A percentile compares a stretch with the other conserved stretches of the same genome.
Conservation (phyloP, 2,888 invertebrate species). For the Spatulosminthurus flaviceps region DNA sequence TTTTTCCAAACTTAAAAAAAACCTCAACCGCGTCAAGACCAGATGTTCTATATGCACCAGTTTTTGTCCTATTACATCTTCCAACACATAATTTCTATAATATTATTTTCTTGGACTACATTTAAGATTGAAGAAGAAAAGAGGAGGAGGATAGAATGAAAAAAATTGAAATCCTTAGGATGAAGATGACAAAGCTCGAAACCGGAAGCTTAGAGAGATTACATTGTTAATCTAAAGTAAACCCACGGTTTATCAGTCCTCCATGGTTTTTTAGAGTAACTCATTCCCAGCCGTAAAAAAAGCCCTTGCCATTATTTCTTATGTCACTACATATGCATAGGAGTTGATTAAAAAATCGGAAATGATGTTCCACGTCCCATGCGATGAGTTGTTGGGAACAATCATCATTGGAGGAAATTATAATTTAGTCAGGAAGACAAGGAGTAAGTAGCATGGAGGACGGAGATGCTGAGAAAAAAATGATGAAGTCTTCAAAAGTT, state of each 20-base stretch:
- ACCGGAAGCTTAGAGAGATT: slow-evolving; percentile 18
- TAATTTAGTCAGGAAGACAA: slow-evolving; percentile 50
- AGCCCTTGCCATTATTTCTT: too few species aligned
- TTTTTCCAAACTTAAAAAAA: too few species aligned
- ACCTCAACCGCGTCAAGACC: too few species aligned
- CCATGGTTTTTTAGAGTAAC: too few species aligned
- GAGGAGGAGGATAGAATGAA: too few species aligned
- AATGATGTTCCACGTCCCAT: slow-evolving; percentile 40
- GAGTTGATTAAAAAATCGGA: slow-evolving; percentile 45
- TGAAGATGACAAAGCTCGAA: not conserved
- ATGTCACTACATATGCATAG: not conserved
- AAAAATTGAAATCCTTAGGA: not conserved
- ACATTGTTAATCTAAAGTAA: slow-evolving; percentile 15
- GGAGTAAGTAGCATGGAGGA: slow-evolving; percentile 46
- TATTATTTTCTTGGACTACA: too few species aligned
- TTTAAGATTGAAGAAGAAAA: not conserved
- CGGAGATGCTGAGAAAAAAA: slow-evolving; percentile 44
- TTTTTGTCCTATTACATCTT: too few species aligned
- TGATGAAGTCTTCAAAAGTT: slow-evolving; percentile 53
- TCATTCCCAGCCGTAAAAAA: too few species aligned
- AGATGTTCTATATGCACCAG: too few species aligned
- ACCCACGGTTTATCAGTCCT: not conserved
- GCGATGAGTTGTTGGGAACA: slow-evolving; percentile 47
- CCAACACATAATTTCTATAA: too few species aligned
- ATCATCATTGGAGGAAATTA: slow-evolving; percentile 53